These are phyloP conservation scores for Melanotaenia boesemani DNA, from an alignment of 2,797 vertebrate species.

Conservation along the genomic window DNA sequence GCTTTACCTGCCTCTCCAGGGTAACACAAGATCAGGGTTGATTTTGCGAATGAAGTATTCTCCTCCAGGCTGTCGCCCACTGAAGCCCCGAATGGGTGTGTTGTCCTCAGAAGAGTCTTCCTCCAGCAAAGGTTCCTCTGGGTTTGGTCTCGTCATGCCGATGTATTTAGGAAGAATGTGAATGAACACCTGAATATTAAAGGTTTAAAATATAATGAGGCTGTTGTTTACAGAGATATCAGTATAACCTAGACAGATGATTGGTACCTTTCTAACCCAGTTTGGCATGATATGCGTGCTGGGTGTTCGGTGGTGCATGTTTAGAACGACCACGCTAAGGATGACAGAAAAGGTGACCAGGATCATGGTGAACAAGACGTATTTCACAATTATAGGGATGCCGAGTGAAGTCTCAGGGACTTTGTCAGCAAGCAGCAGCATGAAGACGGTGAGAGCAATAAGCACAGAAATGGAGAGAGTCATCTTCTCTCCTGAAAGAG, in stretches of 20 bases:
- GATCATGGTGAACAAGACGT: slow-evolving; percentile 93
- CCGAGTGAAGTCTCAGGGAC: slow-evolving; percentile 92
- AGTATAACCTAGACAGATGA: fast-evolving
- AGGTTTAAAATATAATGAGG: neutral
- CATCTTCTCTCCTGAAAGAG: slow-evolving; percentile 91
- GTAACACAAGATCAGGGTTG: slow-evolving; percentile 85
- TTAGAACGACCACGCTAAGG: slow-evolving; percentile 92
- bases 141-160: slow-evolving; percentile 85
- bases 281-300: slow-evolving; percentile 90
- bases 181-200: slow-evolving; percentile 86
- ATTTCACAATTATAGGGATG: slow-evolving; percentile 93
- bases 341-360: slow-evolving; percentile 94
- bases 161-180: slow-evolving; percentile 88
- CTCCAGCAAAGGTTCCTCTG: slow-evolving; percentile 71
- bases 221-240: neutral
- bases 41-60: slow-evolving; percentile 92
- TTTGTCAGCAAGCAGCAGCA: slow-evolving; percentile 92
- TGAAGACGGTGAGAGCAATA: slow-evolving; percentile 93
- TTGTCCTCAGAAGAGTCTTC: slow-evolving; percentile 64
- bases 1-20: slow-evolving; percentile 86
- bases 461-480: slow-evolving; percentile 93
- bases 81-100: slow-evolving; percentile 45
- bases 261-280: slow-evolving; percentile 88
- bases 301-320: slow-evolving; percentile 91
- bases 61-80: slow-evolving; percentile 80